A percentile compares a stretch with the other conserved stretches of the same genome.
These are phyloP conservation scores for Emydura subglobosa DNA, from an alignment of 2,113 vertebrate genomes.

Conservation along the genomic window DNA sequence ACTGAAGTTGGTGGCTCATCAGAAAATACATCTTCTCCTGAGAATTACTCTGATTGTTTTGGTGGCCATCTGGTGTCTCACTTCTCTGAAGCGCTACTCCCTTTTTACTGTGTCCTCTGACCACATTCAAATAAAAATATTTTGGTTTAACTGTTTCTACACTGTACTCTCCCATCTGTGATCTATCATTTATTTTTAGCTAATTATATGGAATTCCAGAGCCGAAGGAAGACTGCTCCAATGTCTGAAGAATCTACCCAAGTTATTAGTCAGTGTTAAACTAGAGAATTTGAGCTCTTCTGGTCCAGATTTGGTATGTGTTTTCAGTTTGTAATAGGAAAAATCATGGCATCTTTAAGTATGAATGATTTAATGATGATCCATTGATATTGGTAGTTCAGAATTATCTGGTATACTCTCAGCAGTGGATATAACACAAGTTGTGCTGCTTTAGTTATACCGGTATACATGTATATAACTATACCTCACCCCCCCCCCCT, in stretches of 20 bases:
- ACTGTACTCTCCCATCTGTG: constrained; percentile 5
- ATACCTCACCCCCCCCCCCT: background rate
- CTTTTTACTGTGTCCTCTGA: background rate
- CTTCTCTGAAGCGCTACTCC: constrained; percentile 39
- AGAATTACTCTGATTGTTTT: constrained; percentile 61
- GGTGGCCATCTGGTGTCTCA: constrained; percentile 60
- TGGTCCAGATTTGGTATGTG: background rate
- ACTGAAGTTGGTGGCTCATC: constrained; percentile 58
- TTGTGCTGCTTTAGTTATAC: background rate
- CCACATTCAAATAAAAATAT: constrained; percentile 40
- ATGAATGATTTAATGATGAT: background rate
- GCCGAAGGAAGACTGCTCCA: background rate
- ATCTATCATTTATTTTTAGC: constrained; percentile 1
- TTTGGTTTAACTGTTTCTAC: constrained; percentile 20
- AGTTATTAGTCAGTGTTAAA: background rate
- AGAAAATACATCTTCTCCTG: constrained; percentile 52
- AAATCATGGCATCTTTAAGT: background rate
- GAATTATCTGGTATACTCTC: background rate
- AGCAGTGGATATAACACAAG: background rate
- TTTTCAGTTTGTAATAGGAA: too few species aligned
- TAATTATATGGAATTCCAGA: constrained; percentile 25
- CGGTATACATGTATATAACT: background rate
- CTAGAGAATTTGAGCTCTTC: background rate
- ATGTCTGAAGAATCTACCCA: background rate
- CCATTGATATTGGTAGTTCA: background rate